These are phyloP conservation scores for Cepphus grylle DNA, from an alignment of 2,113 vertebrate genomes.

Conservation along the genomic window DNA sequence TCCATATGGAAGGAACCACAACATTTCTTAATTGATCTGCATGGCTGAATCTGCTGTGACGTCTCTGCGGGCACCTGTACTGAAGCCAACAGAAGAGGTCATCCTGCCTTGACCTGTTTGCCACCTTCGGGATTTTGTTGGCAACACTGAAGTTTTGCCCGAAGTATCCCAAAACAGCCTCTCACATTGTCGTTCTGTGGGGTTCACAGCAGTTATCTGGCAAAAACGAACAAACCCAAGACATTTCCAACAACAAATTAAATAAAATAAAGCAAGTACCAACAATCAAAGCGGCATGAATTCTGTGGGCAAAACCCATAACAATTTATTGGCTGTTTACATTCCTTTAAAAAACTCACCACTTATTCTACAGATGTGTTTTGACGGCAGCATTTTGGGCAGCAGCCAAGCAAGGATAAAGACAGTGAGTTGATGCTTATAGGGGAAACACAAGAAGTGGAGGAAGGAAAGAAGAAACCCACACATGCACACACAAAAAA, in stretches of 20 bases:
- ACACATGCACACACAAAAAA: rapidly evolving
- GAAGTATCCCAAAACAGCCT: background rate
- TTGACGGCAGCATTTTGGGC: background rate
- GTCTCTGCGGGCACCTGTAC: background rate
- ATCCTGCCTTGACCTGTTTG: background rate
- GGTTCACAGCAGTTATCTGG: background rate
- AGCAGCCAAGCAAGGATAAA: conserved; percentile 21
- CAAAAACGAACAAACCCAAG: conserved; percentile 1
- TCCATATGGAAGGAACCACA: background rate
- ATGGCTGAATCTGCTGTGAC: background rate
- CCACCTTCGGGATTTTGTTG: background rate
- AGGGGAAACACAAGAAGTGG: background rate
- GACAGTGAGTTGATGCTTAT: background rate
- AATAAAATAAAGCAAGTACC: conserved; percentile 11
- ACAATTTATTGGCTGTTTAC: conserved; percentile 20
- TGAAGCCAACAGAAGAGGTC: background rate
- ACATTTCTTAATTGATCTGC: background rate
- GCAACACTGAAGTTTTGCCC: background rate
- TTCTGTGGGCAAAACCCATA: conserved; percentile 33
- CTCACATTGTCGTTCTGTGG: background rate
- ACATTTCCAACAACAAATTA: conserved; percentile 32
- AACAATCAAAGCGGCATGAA: conserved; percentile 16
- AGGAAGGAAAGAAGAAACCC: background rate
- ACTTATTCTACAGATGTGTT: conserved; percentile 22
- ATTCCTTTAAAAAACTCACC: conserved; percentile 8